A percentile compares a stretch with the other conserved stretches of the same genome.
phyloP scores from a whole-genome alignment of 2,888 invertebrate species.

The Phlogophora meticulosa region DNA sequence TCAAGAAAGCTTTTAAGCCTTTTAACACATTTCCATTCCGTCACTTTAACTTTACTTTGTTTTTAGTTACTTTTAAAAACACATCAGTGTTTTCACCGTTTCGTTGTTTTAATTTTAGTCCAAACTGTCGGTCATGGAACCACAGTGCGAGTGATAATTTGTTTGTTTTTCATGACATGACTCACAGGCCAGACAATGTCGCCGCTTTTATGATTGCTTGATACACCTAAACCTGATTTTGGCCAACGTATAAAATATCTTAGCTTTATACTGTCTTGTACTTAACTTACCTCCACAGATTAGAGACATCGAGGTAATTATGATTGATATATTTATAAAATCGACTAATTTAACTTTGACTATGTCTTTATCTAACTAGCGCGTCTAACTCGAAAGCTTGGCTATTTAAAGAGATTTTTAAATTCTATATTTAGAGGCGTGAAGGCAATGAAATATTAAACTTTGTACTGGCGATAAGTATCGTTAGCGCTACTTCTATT shows the following conservation, averaged over 20 bases:
- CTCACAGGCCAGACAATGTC: constrained; percentile 62
- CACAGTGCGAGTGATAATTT: constrained; percentile 35
- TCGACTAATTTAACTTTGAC: constrained; percentile 65
- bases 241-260: constrained; percentile 63
- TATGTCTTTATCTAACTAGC: constrained; percentile 80
- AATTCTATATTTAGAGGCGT: constrained; percentile 82
- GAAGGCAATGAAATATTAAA: constrained; percentile 88
- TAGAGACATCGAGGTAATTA: constrained; percentile 82
- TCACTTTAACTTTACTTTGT: constrained; percentile 46
- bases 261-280: constrained; percentile 8
- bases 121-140: constrained; percentile 13
- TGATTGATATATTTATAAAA: constrained; percentile 70
- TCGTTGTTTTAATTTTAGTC: constrained; percentile 28
- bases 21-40: constrained; percentile 61
- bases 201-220: constrained; percentile 46
- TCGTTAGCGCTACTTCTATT: constrained; percentile 80
- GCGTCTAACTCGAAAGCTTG: constrained; percentile 80
- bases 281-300: constrained; percentile 88
- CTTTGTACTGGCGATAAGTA: constrained; percentile 89
- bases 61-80: constrained; percentile 29
- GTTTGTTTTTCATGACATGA: constrained; percentile 62
- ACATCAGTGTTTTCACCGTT: background rate
- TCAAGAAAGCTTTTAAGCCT: constrained; percentile 68
- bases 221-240: constrained; percentile 59
- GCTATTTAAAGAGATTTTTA: constrained; percentile 72